A percentile compares a stretch with the other conserved stretches of the same genome.
These are phyloP conservation scores for Ypsolopha scabrella DNA, from an alignment of 2,888 invertebrate genomes.

Conservation along the genomic window DNA sequence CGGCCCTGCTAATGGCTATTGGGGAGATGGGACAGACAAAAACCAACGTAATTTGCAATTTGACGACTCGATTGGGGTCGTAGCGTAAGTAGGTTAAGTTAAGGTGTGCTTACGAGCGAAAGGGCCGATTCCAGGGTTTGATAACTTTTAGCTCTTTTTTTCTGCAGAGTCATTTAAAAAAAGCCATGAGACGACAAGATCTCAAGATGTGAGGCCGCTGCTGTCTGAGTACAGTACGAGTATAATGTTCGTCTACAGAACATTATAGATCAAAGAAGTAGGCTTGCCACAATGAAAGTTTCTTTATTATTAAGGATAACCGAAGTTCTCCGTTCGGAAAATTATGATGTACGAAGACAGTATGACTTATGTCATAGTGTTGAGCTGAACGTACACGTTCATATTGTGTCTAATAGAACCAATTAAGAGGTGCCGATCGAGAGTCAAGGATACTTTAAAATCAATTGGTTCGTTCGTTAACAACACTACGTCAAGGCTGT, in stretches of 20 bases:
- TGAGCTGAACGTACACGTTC: too few relatives aligned
- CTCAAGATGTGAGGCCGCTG: not conserved
- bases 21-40: not conserved
- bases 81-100: not conserved
- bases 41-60: not conserved
- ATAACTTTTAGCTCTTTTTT: not conserved
- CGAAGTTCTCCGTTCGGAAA: too few relatives aligned
- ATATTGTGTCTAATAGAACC: too few relatives aligned
- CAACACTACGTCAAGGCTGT: not conserved
- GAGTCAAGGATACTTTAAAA: not conserved
- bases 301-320: too few relatives aligned
- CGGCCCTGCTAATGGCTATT: not conserved
- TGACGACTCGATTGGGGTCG: not conserved
- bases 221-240: not conserved
- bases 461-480: not conserved
- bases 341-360: too few relatives aligned
- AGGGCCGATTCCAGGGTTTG: not conserved
- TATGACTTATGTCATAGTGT: too few relatives aligned
- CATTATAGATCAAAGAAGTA: not conserved
- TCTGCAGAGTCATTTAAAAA: not conserved
- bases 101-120: not conserved
- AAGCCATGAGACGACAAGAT: not conserved
- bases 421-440: too few relatives aligned
- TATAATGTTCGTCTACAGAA: not conserved
- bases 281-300: constrained; percentile 2